Percentiles rank a stretch among this genome's conserved stretches.
These are phyloP conservation scores for Ichneumoninae sp. DNA, from an alignment of 2,888 invertebrate species.

Conservation along the genomic window DNA sequence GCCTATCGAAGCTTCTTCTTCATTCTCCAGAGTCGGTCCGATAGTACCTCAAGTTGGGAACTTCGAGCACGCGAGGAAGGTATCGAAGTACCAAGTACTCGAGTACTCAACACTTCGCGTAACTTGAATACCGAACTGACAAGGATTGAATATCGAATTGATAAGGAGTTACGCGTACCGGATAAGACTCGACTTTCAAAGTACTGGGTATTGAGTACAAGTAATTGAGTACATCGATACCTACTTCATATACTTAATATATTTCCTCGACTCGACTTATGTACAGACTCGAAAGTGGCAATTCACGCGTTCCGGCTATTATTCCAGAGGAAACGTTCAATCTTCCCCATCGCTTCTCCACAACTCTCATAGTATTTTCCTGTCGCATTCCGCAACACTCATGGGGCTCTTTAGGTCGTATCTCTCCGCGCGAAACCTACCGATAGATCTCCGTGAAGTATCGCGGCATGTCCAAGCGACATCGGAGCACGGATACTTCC, in stretches of 20 bases:
- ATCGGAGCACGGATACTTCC: constrained; percentile 36
- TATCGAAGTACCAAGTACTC: no score
- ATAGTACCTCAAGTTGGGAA: no score
- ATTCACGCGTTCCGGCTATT: not conserved
- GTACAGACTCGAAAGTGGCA: not conserved
- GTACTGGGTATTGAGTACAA: not conserved
- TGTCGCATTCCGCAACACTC: constrained; percentile 11
- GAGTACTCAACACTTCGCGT: no score
- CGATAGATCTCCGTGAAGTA: constrained; percentile 7
- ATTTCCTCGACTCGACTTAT: constrained; percentile 15
- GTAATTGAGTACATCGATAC: not conserved
- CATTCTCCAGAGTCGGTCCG: no score
- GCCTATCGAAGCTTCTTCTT: not conserved
- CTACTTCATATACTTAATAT: not conserved
- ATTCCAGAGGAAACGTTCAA: constrained; percentile 1
- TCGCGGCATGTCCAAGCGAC: not conserved
- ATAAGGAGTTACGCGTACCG: not conserved
- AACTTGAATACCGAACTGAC: no score
- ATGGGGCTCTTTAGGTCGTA: not conserved
- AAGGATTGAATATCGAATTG: no score
- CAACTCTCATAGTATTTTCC: not conserved
- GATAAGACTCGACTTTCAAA: not conserved
- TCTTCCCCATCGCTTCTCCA: not conserved
- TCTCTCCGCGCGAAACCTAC: not conserved
- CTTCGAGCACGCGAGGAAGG: no score